Conservation (phyloP, 35 echinoderm and acorn worm species). For the Ophiothrix spiculata region DNA sequence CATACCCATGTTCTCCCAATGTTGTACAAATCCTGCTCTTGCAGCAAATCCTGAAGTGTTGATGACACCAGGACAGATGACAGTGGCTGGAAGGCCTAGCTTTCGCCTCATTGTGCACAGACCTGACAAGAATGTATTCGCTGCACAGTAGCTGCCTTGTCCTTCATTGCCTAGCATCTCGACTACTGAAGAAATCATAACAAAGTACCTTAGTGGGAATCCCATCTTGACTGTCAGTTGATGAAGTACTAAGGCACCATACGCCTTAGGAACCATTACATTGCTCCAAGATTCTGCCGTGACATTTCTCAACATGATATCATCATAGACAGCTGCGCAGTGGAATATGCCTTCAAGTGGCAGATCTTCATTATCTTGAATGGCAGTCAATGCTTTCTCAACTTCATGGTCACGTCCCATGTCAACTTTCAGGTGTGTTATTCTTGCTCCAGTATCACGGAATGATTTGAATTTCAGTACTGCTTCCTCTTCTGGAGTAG, state of each 20-base stretch:
- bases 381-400: constrained; percentile 74
- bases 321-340: constrained; percentile 81
- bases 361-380: constrained; percentile 76
- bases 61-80: constrained; percentile 84
- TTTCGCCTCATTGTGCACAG: constrained; percentile 70
- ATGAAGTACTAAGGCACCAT: constrained; percentile 80
- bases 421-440: constrained; percentile 86
- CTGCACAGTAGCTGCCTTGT: constrained; percentile 82
- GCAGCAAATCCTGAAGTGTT: constrained; percentile 83
- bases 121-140: constrained; percentile 75
- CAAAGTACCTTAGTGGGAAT: constrained; percentile 90
- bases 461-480: constrained; percentile 84
- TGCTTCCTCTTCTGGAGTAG: constrained; percentile 81
- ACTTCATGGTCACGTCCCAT: constrained; percentile 76
- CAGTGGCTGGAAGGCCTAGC: constrained; percentile 84
- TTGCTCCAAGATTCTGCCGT: constrained; percentile 80
- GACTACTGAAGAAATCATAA: constrained; percentile 94
- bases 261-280: constrained; percentile 85
- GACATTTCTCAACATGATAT: constrained; percentile 61
- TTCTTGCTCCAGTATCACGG: constrained; percentile 78
- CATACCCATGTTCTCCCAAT: constrained; percentile 84
- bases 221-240: constrained; percentile 69
- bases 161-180: constrained; percentile 94
- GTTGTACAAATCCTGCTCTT: constrained; percentile 68
- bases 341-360: constrained; percentile 95